Evolutionary conservation across 1,140 invertebrate genomes (phyloP), one percentile per base, ranked within the genome.

Genomic region (Brachionus rotundiformis): DNA sequence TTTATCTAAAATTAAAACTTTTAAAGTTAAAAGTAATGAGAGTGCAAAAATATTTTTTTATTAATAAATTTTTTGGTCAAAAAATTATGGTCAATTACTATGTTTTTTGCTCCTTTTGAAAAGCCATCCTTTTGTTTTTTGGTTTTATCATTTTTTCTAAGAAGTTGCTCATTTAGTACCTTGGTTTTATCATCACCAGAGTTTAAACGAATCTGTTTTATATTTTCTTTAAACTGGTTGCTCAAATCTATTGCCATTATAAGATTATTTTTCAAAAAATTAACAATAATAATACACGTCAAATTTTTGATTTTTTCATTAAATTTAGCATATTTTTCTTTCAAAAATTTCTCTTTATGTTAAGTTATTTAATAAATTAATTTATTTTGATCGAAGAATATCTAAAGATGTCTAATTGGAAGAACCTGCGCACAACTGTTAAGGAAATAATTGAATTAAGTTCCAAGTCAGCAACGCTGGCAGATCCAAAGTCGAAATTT

Each of bases 171-270:
- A 31, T 54, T 59, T 49, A 79, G 31, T 10, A 79, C 25, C 4
- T 79, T 49, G 3, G 47, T 41, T 16, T 79, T 63, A 27, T 59
- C 36, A 11, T 54, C 36, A 59, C 59, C 76, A 41, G 29, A 33
- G 44, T 27, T 79, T 33, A 59, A 16, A 25, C 76, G 76, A 33
- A 79, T 79, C 11, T 6, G 27, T 31, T 79, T 79, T 10, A 79
- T 47, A 59, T 79, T 79, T 13, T 25, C 76, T 33, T 63, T 79
- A 33, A 79, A 79, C 16, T 16, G 11, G 13, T 16, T 59, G 25
- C 47, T 79, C 11, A 79, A 23, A 59, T 79, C 76, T 31, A 79
- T 36, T 79, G 76, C 76, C 76, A 79, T 79, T 79, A 39, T 79
- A 44, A 2, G 44, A 73, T 31, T 44, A 41, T 11, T 19, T 29